Base-by-base conservation (phyloP, 1,140 invertebrate genomes). In the Tetramorium alpestre region DNA sequence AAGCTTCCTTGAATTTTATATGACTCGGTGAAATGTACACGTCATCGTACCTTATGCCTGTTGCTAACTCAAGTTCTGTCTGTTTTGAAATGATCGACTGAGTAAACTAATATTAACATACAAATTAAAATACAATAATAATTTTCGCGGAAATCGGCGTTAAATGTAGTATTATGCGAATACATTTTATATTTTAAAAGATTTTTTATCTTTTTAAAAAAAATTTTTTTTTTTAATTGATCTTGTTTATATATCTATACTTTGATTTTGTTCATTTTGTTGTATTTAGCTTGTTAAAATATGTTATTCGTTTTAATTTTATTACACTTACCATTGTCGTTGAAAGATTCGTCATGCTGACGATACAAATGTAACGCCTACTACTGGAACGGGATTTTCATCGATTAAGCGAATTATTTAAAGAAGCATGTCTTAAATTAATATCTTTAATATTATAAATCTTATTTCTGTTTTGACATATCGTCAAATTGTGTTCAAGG, bases 1-100 rank as follows among this genome's bases (percentile, higher is more conserved):
- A 88, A 1, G 92, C 90, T 84, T 94, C 92, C 5, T 70, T 84
- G 33, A 94, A 92, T 67, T 91, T 84, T 81, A 94, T 90, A 47
- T 69, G 86, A 41, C 72, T 67, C 10, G 93, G 93, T 10, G 88
- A 89, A n/a, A 94, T 92, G 7, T 86, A 84, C 0, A 94, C 88
- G 58, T 88, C 49, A 67, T 93, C 87, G 16, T 89, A 67, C 1
- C 87, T 77, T 18, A 82, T 60, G 16, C 70, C 49, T 5, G 56
- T 41, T 41, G 16, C 33, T 4, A 56, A 54, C n/a, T 80, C 60
- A 0, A 58, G 28, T 65, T 25, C 2, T 44, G 13, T 54, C 10
- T 60, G 56, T 18, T 3, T 56, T 58, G 54, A n/a, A n/a, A 44
- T 16, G 5, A 56, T 18, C 10, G 60, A 41, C 18, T 60, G 47